Evolutionary conservation across 2,888 invertebrate genomes (phyloP).

Genomic region (Galeruca laticollis): DNA sequence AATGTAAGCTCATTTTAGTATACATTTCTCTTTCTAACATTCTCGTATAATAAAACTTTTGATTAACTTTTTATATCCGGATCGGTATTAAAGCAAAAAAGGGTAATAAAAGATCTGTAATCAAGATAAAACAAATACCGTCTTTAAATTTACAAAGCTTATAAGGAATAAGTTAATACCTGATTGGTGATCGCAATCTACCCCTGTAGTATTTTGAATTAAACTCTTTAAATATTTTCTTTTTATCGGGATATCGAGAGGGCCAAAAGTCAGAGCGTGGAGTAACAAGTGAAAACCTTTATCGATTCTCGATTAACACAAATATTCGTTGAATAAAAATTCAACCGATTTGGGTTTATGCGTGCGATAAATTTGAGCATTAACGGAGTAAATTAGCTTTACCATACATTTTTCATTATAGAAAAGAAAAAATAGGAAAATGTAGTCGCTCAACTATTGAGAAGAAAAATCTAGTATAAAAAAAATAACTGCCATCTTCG

Average conservation of each 20-base stretch:
- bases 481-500: no score
- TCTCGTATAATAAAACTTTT: no score
- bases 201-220: slow-evolving; percentile 55
- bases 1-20: no score
- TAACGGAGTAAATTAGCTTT: no score
- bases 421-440: no score
- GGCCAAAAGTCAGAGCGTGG: slow-evolving; percentile 15
- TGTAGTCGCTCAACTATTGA: no score
- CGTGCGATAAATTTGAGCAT: neutral
- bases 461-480: no score
- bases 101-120: neutral
- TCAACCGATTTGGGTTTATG: neutral
- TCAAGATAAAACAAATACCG: slow-evolving; percentile 1
- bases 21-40: no score
- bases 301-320: slow-evolving; percentile 41
- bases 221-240: slow-evolving; percentile 37
- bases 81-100: neutral
- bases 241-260: slow-evolving; percentile 31
- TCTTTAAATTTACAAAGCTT: slow-evolving; percentile 12
- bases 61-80: no score
- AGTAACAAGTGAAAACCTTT: slow-evolving; percentile 28
- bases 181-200: slow-evolving; percentile 60
- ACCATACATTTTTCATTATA: no score
- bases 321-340: slow-evolving; percentile 17
- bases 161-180: slow-evolving; percentile 48